A percentile compares a stretch with the other conserved stretches of the same genome.
These are phyloP conservation scores for Yponomeuta sedellus DNA, from an alignment of 2,888 invertebrate species.

Conservation along the genomic window DNA sequence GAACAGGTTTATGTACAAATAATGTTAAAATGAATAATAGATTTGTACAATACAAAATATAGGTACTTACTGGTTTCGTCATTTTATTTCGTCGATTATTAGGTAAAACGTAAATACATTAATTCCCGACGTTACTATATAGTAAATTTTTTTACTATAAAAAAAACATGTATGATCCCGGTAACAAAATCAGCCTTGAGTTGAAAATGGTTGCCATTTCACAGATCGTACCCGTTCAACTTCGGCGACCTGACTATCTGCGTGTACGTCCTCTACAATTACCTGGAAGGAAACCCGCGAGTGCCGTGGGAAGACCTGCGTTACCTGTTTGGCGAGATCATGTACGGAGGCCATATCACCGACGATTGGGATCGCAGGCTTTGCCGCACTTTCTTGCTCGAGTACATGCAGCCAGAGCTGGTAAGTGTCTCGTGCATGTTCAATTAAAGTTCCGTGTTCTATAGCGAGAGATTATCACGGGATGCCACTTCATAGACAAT, in stretches of 20 bases:
- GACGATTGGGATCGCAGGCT: slow-evolving; percentile 96
- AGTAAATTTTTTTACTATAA: too few species aligned
- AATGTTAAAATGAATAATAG: too few species aligned
- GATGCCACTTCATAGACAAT: slow-evolving; percentile 93
- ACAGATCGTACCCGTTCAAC: slow-evolving; percentile 84
- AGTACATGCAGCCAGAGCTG: slow-evolving; percentile 91
- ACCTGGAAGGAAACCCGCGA: slow-evolving; percentile 89
- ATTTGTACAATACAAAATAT: too few species aligned
- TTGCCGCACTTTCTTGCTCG: slow-evolving; percentile 89
- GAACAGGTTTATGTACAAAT: too few species aligned
- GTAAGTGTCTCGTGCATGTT: slow-evolving; percentile 44
- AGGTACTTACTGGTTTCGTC: too few species aligned
- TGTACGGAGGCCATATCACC: slow-evolving; percentile 98
- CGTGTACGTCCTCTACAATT: slow-evolving; percentile 92
- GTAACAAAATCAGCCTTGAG: too few species aligned
- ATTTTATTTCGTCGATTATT: too few species aligned
- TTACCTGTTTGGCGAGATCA: slow-evolving; percentile 96
- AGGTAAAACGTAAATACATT: too few species aligned
- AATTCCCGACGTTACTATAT: too few species aligned
- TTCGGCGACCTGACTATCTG: slow-evolving; percentile 94
- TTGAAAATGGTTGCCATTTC: not conserved
- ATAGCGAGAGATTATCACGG: slow-evolving; percentile 94
- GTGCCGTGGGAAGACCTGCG: slow-evolving; percentile 97
- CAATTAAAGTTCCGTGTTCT: too few species aligned
- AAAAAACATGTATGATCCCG: too few species aligned